phyloP scores from a whole-genome alignment of 2,113 vertebrate genomes.

The Melospiza georgiana region DNA sequence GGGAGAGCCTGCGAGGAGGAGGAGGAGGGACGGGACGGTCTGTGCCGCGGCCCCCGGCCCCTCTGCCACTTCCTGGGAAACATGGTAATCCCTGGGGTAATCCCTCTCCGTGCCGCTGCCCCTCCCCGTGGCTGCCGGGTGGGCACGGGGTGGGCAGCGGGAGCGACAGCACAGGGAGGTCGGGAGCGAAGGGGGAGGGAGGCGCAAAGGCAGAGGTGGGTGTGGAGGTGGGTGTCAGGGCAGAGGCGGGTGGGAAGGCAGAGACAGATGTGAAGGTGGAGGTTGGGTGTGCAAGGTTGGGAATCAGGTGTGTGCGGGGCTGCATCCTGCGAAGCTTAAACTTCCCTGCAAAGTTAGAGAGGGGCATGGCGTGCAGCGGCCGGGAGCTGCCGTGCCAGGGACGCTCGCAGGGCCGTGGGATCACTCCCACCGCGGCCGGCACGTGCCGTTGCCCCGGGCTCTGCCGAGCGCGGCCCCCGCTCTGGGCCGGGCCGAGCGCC shows the following conservation, averaged over 20 bases:
- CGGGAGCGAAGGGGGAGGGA: background rate
- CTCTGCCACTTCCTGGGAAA: background rate
- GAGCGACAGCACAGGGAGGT: background rate
- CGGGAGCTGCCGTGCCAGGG: background rate
- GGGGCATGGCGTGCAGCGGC: background rate
- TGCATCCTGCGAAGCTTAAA: background rate
- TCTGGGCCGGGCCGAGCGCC: background rate
- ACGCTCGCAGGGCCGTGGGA: fast-evolving
- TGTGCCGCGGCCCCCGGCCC: background rate
- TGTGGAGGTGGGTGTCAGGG: background rate
- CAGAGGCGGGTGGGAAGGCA: background rate
- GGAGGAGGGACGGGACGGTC: background rate
- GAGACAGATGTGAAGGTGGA: background rate
- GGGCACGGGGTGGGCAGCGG: background rate
- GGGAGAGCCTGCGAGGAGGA: background rate
- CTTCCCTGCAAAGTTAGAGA: background rate
- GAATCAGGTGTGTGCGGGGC: background rate
- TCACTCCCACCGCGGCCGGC: fast-evolving
- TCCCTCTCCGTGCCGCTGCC: background rate
- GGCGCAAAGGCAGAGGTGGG: background rate
- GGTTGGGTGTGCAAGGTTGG: background rate
- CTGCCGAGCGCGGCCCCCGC: background rate
- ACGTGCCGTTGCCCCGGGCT: background rate
- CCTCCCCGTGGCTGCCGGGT: background rate
- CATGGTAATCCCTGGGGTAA: slow-evolving; percentile 35